Evolutionary conservation across 2,113 vertebrate species (phyloP).

Genomic region (Crotalus viridis): DNA sequence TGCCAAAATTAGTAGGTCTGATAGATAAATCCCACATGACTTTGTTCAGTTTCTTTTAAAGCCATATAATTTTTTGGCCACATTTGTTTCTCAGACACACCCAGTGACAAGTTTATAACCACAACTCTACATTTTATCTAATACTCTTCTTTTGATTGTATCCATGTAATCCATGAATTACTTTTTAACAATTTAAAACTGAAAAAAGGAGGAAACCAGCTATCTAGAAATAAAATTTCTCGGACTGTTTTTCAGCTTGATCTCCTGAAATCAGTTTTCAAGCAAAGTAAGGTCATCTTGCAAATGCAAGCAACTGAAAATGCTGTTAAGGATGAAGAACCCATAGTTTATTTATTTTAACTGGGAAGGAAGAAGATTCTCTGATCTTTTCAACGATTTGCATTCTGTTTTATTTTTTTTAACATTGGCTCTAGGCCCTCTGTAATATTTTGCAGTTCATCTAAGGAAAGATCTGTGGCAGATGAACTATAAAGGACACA

Average conservation of each 20-base stretch:
- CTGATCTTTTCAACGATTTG: neutral
- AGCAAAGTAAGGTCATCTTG: neutral
- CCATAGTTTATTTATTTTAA: neutral
- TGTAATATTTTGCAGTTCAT: slow-evolving; percentile 32
- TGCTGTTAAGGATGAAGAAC: neutral
- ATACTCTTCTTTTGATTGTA: neutral
- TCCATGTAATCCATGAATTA: neutral
- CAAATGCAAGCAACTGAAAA: neutral
- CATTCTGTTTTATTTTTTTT: neutral
- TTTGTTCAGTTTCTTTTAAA: neutral
- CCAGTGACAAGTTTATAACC: neutral
- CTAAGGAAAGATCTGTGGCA: slow-evolving; percentile 31
- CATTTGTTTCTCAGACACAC: neutral
- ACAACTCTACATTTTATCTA: neutral
- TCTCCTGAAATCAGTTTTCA: neutral
- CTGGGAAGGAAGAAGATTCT: neutral
- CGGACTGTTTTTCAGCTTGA: neutral
- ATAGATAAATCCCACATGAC: neutral
- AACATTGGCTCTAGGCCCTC: slow-evolving; percentile 15
- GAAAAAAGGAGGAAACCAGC: neutral
- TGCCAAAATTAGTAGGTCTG: neutral
- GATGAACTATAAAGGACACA: slow-evolving; percentile 56
- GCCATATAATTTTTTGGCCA: neutral
- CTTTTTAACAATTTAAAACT: neutral
- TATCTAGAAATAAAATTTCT: neutral